These are phyloP conservation scores for Homarus gammarus DNA, from an alignment of 2,888 invertebrate genomes.

Conservation along the genomic window DNA sequence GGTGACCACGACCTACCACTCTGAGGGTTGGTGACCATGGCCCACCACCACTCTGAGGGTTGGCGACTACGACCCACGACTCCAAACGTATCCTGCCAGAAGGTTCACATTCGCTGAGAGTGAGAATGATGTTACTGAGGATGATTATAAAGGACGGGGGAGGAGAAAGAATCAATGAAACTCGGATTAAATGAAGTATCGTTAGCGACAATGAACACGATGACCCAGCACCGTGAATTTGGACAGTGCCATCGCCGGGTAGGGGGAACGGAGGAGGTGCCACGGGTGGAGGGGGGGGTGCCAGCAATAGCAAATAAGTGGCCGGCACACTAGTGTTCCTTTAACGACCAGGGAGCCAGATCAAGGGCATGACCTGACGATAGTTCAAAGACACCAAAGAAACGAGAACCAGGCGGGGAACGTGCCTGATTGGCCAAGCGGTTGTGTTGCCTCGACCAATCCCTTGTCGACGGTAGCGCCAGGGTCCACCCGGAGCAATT, in stretches of 20 bases:
- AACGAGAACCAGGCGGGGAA: conserved; percentile 40
- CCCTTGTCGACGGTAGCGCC: not conserved
- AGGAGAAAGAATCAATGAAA: too few relatives aligned
- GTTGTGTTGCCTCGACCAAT: conserved; percentile 34
- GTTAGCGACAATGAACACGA: too few relatives aligned
- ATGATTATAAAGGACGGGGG: too few relatives aligned
- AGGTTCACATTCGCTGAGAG: too few relatives aligned
- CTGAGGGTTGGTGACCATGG: too few relatives aligned
- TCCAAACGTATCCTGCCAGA: too few relatives aligned
- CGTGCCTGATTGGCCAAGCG: conserved; percentile 50
- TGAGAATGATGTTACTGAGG: too few relatives aligned
- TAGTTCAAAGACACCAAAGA: conserved; percentile 53
- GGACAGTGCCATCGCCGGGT: not conserved
- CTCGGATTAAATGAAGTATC: too few relatives aligned
- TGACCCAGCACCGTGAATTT: too few relatives aligned
- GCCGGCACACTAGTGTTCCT: not conserved
- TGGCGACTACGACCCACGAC: too few relatives aligned
- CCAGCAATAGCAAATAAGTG: conserved; percentile 23
- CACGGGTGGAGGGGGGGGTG: not conserved
- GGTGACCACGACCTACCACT: too few relatives aligned
- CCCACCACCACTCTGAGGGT: too few relatives aligned
- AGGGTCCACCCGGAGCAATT: not conserved
- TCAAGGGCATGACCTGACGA: conserved; percentile 36
- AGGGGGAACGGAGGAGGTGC: not conserved
- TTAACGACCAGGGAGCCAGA: conserved; percentile 19